Evolutionary conservation across 2,113 vertebrate genomes (phyloP).

Genomic region (Hemiscyllium ocellatum): DNA sequence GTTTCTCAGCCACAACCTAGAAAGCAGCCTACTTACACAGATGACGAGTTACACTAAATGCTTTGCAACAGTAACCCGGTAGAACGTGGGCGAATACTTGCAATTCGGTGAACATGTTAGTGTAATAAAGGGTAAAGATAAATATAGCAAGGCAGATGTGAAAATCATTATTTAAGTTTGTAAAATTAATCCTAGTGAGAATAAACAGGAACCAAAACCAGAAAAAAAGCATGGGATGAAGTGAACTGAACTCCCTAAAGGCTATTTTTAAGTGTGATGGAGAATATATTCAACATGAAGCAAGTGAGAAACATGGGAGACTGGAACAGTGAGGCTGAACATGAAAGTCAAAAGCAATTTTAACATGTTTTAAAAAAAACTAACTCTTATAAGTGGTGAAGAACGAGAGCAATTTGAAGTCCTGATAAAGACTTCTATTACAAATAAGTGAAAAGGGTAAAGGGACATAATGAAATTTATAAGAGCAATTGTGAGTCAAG

Average conservation of each 20-base stretch:
- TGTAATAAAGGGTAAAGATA: not conserved
- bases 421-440: not conserved
- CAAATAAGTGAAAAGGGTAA: not conserved
- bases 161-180: not conserved
- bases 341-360: not conserved
- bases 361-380: not conserved
- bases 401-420: not conserved
- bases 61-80: not conserved
- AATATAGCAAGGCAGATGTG: not conserved
- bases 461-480: not conserved
- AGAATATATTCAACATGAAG: not conserved
- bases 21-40: not conserved
- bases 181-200: not conserved
- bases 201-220: not conserved
- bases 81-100: not conserved
- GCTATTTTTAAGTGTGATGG: not conserved
- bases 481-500: not conserved
- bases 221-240: not conserved
- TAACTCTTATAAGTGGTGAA: not conserved
- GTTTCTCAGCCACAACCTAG: not conserved
- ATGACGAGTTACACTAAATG: not conserved
- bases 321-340: not conserved
- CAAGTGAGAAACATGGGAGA: not conserved
- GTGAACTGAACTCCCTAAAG: not conserved
- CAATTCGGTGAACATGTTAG: not conserved